Percentiles rank a stretch among this genome's conserved stretches.
Evolutionary conservation across 2,113 vertebrate species (phyloP).

Genomic region (Xyliphius kryptos): DNA sequence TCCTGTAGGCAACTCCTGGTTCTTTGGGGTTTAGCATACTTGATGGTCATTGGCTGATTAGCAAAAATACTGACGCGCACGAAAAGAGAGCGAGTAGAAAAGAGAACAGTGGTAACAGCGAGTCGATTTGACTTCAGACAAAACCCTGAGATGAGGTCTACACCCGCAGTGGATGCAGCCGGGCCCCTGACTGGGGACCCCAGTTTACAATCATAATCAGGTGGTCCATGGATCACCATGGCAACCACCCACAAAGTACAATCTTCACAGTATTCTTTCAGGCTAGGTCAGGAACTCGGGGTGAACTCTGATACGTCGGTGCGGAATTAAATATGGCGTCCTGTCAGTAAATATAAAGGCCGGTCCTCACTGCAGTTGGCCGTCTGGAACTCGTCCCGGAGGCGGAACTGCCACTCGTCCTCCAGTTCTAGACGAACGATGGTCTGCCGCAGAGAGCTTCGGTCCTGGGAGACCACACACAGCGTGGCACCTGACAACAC

Average conservation of each 20-base stretch:
- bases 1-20: background rate
- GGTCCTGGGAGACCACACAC: slow-evolving; percentile 95
- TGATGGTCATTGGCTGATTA: background rate
- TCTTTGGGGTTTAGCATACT: slow-evolving; percentile 3
- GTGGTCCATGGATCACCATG: background rate
- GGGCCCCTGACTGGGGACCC: slow-evolving; percentile 30
- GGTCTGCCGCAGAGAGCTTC: slow-evolving; percentile 90
- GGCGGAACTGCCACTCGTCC: slow-evolving; percentile 96
- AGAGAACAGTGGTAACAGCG: slow-evolving; percentile 19
- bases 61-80: no score
- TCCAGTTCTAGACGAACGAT: slow-evolving; percentile 91
- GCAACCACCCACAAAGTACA: slow-evolving; percentile 8
- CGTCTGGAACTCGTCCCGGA: slow-evolving; percentile 95
- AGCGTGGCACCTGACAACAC: slow-evolving; percentile 83
- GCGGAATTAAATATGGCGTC: slow-evolving; percentile 77
- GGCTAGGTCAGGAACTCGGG: background rate
- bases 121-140: slow-evolving; percentile 33
- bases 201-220: slow-evolving; percentile 49
- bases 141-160: slow-evolving; percentile 64
- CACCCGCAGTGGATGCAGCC: slow-evolving; percentile 39
- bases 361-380: slow-evolving; percentile 93
- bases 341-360: slow-evolving; percentile 93
- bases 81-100: background rate
- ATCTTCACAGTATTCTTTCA: no score
- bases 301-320: background rate